Conservation (phyloP, 1,140 invertebrate genomes). For the Zaprionus kolodkinae region DNA sequence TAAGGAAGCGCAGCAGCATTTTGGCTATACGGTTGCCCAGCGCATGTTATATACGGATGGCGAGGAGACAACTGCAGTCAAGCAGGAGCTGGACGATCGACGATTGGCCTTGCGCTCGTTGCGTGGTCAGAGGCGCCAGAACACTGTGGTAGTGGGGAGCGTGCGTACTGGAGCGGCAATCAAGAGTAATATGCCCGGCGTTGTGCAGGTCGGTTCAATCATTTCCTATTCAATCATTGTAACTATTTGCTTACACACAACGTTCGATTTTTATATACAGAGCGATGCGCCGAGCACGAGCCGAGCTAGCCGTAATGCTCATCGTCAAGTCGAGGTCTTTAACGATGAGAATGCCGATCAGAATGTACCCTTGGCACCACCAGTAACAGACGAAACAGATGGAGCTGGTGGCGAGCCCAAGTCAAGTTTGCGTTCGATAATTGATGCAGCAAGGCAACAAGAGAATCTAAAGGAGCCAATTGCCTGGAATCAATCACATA, state of each 20-base stretch:
- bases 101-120: conserved; percentile 89
- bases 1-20: conserved; percentile 89
- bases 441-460: conserved; percentile 85
- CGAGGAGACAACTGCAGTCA: conserved; percentile 85
- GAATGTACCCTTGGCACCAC: conserved; percentile 40
- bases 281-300: conserved; percentile 47
- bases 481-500: conserved; percentile 86
- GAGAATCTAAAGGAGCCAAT: conserved; percentile 87
- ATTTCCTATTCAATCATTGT: neutral
- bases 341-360: conserved; percentile 69
- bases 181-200: conserved; percentile 66
- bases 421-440: conserved; percentile 84
- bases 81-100: conserved; percentile 87
- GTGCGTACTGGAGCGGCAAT: conserved; percentile 84
- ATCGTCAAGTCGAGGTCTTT: conserved; percentile 66
- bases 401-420: conserved; percentile 32
- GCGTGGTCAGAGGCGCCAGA: conserved; percentile 80
- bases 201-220: conserved; percentile 55
- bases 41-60: conserved; percentile 86
- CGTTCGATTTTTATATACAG: neutral
- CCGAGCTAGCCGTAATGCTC: conserved; percentile 38
- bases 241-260: neutral
- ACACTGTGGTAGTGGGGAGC: conserved; percentile 86
- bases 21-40: conserved; percentile 87
- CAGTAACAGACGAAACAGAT: neutral